Evolutionary conservation across 2,797 vertebrate genomes (phyloP), one percentile per base, ranked within the genome.

Genomic region (Sandelia bainsii): DNA sequence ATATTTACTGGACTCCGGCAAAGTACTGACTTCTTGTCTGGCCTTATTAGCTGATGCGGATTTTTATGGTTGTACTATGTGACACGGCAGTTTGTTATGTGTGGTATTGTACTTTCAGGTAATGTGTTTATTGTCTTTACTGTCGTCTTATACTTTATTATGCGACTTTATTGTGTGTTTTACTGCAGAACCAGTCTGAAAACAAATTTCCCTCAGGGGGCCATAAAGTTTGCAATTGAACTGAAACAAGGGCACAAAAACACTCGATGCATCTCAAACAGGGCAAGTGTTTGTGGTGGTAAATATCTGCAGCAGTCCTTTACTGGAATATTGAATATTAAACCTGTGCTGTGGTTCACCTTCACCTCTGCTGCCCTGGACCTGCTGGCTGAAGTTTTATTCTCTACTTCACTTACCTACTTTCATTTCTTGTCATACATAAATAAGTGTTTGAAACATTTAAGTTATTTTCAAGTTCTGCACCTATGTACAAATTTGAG

Each of bases 111-210:
- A 39, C 81, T 75, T 79, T 72, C 40, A 66, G 65, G 70, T 84
- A 85, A 87, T 82, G 60, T 62, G 77, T 82, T 85, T 81, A 80
- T 78, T 64, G 72, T 67, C 81, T 77, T 88, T 79, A 79, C 52
- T 20, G 62, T 59, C 39, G 54, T 57, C 64, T 72, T 72, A 13
- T 61, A 64, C 51, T 84, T 84, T 84, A 86, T 75, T 72, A 74
- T 71, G 67, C 58, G 23, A 53, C 69, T 86, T 84, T 81, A 87
- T 84, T 83, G 75, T 72, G 75, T 74, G 65, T 81, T 85, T 85
- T 75, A 86, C 72, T 72, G 70, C 79, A 66, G 50, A 75, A 73
- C 45, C 59, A 44, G 78, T 68, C 59, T 73, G 77, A 80, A 80
- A 85, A 75, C 82, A 83, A 84, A 88, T 87, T 76, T 81, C 65